Evolutionary conservation across 2,113 vertebrate species (phyloP).

Genomic region (Capreolus pygargus): DNA sequence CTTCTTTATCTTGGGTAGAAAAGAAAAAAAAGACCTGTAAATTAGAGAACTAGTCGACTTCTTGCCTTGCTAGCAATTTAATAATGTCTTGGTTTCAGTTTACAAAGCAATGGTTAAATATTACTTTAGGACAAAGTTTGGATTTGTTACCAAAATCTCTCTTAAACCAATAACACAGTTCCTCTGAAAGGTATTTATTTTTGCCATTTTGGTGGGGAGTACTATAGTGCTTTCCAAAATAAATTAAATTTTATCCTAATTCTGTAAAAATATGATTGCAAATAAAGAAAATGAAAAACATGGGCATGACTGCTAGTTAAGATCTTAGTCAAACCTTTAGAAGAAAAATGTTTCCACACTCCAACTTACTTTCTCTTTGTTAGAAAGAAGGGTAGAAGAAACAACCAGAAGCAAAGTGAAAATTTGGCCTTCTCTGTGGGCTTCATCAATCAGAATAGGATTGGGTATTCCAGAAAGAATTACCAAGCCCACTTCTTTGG

Average conservation of each 20-base stretch:
- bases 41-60: background rate
- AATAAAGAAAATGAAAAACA: background rate
- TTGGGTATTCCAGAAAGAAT: background rate
- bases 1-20: background rate
- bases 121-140: background rate
- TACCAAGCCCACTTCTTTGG: no score
- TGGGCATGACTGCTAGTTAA: background rate
- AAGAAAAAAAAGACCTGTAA: background rate
- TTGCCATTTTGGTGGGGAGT: background rate
- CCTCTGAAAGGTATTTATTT: background rate
- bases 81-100: background rate
- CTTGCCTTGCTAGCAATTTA: background rate
- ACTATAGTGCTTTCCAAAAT: background rate
- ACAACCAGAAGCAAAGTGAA: background rate
- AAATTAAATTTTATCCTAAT: background rate
- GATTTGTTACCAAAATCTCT: background rate
- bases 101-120: background rate
- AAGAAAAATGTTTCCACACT: background rate
- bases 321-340: background rate
- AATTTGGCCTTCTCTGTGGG: background rate
- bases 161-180: background rate
- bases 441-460: background rate
- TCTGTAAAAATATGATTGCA: background rate
- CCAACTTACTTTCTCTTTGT: background rate
- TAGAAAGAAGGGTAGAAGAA: background rate